Percentiles rank a stretch among this genome's conserved stretches.
Conservation (phyloP, 2,113 vertebrate genomes). For the Pungitius pungitius region DNA sequence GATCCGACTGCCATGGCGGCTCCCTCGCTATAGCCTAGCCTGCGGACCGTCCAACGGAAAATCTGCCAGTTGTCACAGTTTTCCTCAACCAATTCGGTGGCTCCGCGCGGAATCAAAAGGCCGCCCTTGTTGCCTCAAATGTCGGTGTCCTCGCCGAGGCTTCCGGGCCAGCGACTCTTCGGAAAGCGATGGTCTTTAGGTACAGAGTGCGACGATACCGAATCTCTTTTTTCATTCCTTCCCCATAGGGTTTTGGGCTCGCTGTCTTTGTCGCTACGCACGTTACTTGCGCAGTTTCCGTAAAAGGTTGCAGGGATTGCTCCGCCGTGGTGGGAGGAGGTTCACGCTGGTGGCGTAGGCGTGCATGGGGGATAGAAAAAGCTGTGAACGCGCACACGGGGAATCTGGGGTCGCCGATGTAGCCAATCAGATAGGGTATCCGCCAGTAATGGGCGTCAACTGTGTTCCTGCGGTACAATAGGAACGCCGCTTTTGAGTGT, state of each 20-base stretch:
- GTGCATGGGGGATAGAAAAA: constrained; percentile 67
- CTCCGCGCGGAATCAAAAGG: constrained; percentile 25
- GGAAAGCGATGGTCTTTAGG: constrained; percentile 44
- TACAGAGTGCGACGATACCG: constrained; percentile 65
- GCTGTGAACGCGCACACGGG: constrained; percentile 72
- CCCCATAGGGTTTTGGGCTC: constrained; percentile 79
- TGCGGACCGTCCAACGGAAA: constrained; percentile 77
- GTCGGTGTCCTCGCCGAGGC: constrained; percentile 45
- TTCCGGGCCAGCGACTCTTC: constrained; percentile 35
- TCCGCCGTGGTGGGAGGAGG: background rate
- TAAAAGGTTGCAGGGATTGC: constrained; percentile 21
- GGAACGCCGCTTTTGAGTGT: constrained; percentile 46
- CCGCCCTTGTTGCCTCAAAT: constrained; percentile 38
- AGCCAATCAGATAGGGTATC: constrained; percentile 73
- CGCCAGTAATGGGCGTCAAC: constrained; percentile 64
- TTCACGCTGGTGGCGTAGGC: constrained; percentile 59
- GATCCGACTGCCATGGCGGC: constrained; percentile 86
- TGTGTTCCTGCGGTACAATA: constrained; percentile 56
- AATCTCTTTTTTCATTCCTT: constrained; percentile 79
- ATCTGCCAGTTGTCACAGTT: constrained; percentile 70
- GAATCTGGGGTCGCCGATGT: constrained; percentile 61
- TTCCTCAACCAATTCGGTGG: constrained; percentile 44
- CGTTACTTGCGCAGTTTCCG: constrained; percentile 69
- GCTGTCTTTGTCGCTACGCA: constrained; percentile 83
- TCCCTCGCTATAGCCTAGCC: constrained; percentile 77